These are phyloP conservation scores for Mycteria americana DNA, from an alignment of 2,797 vertebrate genomes.

Conservation along the genomic window DNA sequence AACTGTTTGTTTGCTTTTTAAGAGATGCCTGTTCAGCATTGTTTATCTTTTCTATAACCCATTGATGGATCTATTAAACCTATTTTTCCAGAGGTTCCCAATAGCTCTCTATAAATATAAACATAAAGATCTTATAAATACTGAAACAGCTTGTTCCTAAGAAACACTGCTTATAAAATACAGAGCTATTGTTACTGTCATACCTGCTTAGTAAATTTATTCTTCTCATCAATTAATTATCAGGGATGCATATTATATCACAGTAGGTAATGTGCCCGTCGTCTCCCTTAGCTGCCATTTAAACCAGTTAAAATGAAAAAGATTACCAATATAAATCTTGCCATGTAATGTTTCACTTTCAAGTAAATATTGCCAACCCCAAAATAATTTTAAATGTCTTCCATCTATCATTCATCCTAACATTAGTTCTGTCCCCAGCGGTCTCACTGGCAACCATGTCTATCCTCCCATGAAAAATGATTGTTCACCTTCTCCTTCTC, in stretches of 20 bases:
- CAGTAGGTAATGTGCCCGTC: neutral
- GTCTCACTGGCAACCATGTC: neutral
- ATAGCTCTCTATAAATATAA: neutral
- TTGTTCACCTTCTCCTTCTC: neutral
- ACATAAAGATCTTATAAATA: neutral
- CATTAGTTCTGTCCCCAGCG: neutral
- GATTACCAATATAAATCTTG: neutral
- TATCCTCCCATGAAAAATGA: neutral
- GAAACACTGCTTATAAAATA: conserved; percentile 18
- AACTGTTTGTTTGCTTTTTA: neutral
- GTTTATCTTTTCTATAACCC: neutral
- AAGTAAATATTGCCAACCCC: neutral
- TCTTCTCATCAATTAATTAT: conserved; percentile 47
- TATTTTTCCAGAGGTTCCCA: neutral
- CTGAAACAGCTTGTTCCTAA: neutral
- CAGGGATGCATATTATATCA: neutral
- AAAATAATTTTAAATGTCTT: neutral
- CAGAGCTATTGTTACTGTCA: neutral
- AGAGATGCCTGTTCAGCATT: neutral
- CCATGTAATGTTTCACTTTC: neutral
- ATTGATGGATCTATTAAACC: neutral
- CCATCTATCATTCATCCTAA: neutral
- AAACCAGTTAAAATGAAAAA: conserved; percentile 3
- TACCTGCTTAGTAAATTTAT: conserved; percentile 23
- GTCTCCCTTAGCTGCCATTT: conserved; percentile 5